These are phyloP conservation scores for Craseonycteris thonglongyai DNA, from an alignment of 2,113 vertebrate species.

Conservation along the genomic window DNA sequence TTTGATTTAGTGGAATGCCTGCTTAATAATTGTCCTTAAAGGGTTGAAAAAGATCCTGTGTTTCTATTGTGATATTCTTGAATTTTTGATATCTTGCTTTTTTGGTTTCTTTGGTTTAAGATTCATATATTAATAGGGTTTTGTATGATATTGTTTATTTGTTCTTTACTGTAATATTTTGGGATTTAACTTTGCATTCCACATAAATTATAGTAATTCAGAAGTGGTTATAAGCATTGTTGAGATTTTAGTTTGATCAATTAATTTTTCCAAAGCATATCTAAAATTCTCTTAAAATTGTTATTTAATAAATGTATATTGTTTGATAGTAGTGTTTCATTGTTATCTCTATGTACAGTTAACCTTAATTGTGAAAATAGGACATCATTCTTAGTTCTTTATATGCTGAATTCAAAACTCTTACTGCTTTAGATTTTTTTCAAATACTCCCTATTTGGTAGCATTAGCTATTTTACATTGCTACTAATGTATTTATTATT, in stretches of 20 bases:
- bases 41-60: not conserved
- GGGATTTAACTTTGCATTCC: not conserved
- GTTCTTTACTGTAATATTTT: not conserved
- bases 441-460: constrained; percentile 66
- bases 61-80: not conserved
- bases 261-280: not conserved
- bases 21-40: not conserved
- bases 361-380: not conserved
- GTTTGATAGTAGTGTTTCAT: not conserved
- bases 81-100: not conserved
- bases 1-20: not conserved
- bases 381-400: not conserved
- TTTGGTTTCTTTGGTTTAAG: not conserved
- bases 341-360: not conserved
- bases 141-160: not conserved
- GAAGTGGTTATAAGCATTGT: not conserved
- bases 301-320: not conserved
- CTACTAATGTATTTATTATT: constrained; percentile 66
- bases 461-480: constrained; percentile 67
- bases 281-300: not conserved
- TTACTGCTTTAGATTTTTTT: not conserved
- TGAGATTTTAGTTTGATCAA: not conserved
- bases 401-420: not conserved
- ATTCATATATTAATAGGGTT: not conserved
- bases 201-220: not conserved